Percentiles rank a stretch among this genome's conserved stretches.
These are phyloP conservation scores for Spea multiplicata DNA, from an alignment of 2,113 vertebrate species.

Conservation along the genomic window DNA sequence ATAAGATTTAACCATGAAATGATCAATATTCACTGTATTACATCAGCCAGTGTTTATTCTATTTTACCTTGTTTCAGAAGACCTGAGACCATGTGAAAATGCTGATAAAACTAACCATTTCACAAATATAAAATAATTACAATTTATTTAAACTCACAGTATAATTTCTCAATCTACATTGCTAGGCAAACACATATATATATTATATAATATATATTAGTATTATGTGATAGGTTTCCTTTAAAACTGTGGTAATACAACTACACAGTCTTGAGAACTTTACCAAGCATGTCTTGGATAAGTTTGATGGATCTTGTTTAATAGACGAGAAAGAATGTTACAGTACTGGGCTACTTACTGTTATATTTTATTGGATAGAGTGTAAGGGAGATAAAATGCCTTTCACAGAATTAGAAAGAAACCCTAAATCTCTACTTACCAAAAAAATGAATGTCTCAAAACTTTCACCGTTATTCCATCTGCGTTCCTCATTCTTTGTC, in stretches of 20 bases:
- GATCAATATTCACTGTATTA: too few species aligned
- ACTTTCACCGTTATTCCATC: conserved; percentile 16
- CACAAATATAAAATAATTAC: too few species aligned
- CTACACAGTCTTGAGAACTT: neutral
- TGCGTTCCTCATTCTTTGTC: conserved; percentile 27
- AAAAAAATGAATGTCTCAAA: conserved; percentile 26
- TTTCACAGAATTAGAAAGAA: conserved; percentile 20
- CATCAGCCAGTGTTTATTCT: too few species aligned
- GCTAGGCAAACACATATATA: too few species aligned
- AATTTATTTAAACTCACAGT: too few species aligned
- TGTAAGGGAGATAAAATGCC: conserved; percentile 43
- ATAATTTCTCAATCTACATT: too few species aligned
- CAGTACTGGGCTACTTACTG: conserved; percentile 29
- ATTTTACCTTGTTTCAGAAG: too few species aligned
- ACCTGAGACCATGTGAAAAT: too few species aligned
- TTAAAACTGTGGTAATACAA: neutral
- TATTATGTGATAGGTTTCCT: neutral
- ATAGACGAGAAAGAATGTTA: conserved; percentile 25
- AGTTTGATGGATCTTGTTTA: conserved; percentile 29
- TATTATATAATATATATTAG: too few species aligned
- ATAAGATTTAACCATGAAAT: too few species aligned
- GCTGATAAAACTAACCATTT: too few species aligned
- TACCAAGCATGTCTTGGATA: neutral
- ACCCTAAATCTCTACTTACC: conserved; percentile 32
- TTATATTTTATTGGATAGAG: conserved; percentile 32